Base-by-base conservation (phyloP, 2,113 vertebrate species). In the Hyperopisus bebe region DNA sequence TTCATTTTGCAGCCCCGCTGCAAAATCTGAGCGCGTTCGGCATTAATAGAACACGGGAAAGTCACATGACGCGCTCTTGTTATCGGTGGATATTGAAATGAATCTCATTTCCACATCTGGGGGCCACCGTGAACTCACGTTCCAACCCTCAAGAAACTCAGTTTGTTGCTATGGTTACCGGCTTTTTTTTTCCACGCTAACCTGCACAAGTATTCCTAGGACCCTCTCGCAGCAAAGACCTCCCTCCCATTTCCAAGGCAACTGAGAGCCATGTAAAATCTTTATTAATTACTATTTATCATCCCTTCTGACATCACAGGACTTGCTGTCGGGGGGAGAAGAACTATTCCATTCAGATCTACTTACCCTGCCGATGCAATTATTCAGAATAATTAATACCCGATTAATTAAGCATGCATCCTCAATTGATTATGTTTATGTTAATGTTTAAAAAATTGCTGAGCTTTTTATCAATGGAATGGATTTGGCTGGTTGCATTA, bases 151-250 rank as follows among this genome's bases (percentile, higher is more conserved):
- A 21, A 53, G 48, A 53, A 87, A 88, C 62, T 77, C 31, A 50
- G 24, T 88, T 70, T 88, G 87, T 88, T 74, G 62, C 87, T 58
- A 88, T 88, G 87, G 62, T 27, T 88, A 27, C 87, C 62, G 11
- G 86, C 7, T 84, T 19, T 55, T 87, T 62, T 55, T 62, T 8
- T 24, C 17, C 51, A 62, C 17, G 55, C 87, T 88, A 53, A 88
- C 87, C 87, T 66, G 51, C 35, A 66, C 55, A 44, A 88, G 39
- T 88, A 58, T 31, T 88, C 87, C 35, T 55, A 87, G 50, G 47
- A 9, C 85, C n/a, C n/a, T 51, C 48, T 53, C 3, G 2, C 48
- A 51, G 85, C 48, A 86, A 86, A 35, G n/a, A n/a, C 85, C 85
- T 35, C 85, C 85, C 48, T 51, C 85, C 48, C 50, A 87, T 87